These are phyloP conservation scores for Crenichthys baileyi DNA, from an alignment of 2,797 vertebrate species.

Conservation along the genomic window DNA sequence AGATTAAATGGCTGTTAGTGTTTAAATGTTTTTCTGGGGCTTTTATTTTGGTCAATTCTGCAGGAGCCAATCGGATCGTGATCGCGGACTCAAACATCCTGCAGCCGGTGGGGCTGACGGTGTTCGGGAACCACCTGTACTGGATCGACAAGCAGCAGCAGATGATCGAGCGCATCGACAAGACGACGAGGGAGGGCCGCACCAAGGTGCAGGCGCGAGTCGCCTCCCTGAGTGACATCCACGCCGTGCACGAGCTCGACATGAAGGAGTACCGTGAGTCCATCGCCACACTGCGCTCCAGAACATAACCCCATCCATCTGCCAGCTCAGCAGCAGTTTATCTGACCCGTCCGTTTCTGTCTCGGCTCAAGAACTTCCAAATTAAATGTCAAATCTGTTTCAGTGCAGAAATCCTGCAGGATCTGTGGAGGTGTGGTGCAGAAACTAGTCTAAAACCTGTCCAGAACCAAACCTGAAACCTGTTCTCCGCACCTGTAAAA, in stretches of 20 bases:
- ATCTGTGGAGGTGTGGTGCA: neutral
- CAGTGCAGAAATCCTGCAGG: too few species aligned
- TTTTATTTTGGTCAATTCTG: neutral
- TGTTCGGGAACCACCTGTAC: slow-evolving; percentile 94
- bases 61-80: slow-evolving; percentile 94
- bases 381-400: too few species aligned
- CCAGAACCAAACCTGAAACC: neutral
- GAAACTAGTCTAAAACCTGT: neutral
- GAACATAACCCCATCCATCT: too few species aligned
- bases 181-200: slow-evolving; percentile 90
- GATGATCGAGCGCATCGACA: slow-evolving; percentile 98
- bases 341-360: too few species aligned
- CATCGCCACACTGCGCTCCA: too few species aligned
- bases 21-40: slow-evolving; percentile 16
- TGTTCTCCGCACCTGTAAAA: too few species aligned
- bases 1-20: neutral
- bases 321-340: too few species aligned
- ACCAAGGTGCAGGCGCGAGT: slow-evolving; percentile 98
- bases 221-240: slow-evolving; percentile 93
- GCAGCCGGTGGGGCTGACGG: slow-evolving; percentile 94
- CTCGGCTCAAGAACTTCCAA: too few species aligned
- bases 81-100: slow-evolving; percentile 97
- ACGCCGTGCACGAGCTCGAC: slow-evolving; percentile 92
- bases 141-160: slow-evolving; percentile 99
- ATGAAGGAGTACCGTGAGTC: slow-evolving; percentile 91